phyloP scores from a whole-genome alignment of 2,888 invertebrate species.

The Drosophila mayaguana region DNA sequence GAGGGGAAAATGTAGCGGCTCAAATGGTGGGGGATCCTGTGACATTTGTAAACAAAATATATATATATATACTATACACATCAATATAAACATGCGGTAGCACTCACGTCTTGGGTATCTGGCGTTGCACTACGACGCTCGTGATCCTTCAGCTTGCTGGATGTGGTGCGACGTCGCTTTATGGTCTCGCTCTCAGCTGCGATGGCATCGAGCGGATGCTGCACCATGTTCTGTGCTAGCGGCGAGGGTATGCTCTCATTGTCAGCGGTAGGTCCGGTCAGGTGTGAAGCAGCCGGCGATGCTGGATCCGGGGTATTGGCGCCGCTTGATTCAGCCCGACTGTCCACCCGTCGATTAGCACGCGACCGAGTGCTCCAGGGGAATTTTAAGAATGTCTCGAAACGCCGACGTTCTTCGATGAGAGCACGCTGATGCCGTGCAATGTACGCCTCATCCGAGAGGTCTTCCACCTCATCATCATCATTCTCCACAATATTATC shows the following conservation, averaged over 20 bases:
- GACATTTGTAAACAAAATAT: conserved; percentile 78
- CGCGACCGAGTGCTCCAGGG: conserved; percentile 86
- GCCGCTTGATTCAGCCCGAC: conserved; percentile 89
- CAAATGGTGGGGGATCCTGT: conserved; percentile 89
- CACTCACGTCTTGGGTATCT: conserved; percentile 85
- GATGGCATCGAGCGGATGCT: conserved; percentile 75
- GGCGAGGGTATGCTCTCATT: conserved; percentile 85
- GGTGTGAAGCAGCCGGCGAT: conserved; percentile 86
- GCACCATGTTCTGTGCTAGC: conserved; percentile 71
- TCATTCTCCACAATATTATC: neutral
- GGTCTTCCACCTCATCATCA: conserved; percentile 89
- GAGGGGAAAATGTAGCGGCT: conserved; percentile 91
- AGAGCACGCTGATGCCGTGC: conserved; percentile 89
- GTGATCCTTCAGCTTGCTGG: conserved; percentile 75
- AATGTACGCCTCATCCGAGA: conserved; percentile 90
- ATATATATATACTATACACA: too few species aligned
- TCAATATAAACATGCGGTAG: neutral
- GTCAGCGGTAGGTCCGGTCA: conserved; percentile 73
- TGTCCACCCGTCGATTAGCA: conserved; percentile 88
- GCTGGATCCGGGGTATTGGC: conserved; percentile 91
- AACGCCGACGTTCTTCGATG: conserved; percentile 91
- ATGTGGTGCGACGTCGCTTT: conserved; percentile 84
- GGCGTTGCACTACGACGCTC: conserved; percentile 86
- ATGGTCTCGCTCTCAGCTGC: conserved; percentile 47
- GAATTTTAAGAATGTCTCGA: conserved; percentile 84